Evolutionary conservation across 2,888 invertebrate genomes (phyloP).

Genomic region (Dexiosoma caninum): DNA sequence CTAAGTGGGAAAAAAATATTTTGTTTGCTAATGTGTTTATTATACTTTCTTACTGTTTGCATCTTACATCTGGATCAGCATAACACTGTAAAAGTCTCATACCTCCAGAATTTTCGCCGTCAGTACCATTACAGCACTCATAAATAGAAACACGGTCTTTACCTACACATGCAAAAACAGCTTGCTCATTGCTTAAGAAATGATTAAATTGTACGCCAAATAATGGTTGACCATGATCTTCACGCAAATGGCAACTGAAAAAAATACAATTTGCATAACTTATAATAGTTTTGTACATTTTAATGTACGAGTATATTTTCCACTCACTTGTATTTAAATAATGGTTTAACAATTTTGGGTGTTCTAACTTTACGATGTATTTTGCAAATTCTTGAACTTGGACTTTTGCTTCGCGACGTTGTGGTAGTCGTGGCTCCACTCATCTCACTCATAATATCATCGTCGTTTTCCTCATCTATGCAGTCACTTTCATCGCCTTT

Average conservation of each 20-base stretch:
- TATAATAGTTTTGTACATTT: background rate
- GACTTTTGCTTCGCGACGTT: slow-evolving; percentile 88
- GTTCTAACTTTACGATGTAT: slow-evolving; percentile 78
- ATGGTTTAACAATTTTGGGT: slow-evolving; percentile 83
- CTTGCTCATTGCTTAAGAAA: slow-evolving; percentile 88
- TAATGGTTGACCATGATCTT: slow-evolving; percentile 94
- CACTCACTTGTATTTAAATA: slow-evolving; percentile 81
- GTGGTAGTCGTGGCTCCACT: slow-evolving; percentile 90
- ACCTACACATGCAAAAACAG: slow-evolving; percentile 96
- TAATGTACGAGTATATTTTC: background rate
- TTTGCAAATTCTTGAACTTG: slow-evolving; percentile 80
- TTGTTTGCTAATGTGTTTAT: background rate
- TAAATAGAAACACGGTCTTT: slow-evolving; percentile 96
- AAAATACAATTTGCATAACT: background rate
- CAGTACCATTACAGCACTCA: slow-evolving; percentile 83
- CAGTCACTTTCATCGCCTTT: slow-evolving; percentile 65
- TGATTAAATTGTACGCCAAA: slow-evolving; percentile 97
- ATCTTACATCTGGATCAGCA: slow-evolving; percentile 91
- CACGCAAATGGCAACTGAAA: slow-evolving; percentile 88
- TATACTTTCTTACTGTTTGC: background rate
- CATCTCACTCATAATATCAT: slow-evolving; percentile 86
- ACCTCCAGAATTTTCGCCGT: slow-evolving; percentile 34
- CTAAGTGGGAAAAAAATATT: slow-evolving; percentile 76
- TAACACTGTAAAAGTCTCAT: slow-evolving; percentile 93
- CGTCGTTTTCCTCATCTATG: slow-evolving; percentile 78